Evolutionary conservation across 1,140 invertebrate species (phyloP), one percentile per base, ranked within the genome.

Genomic region (Drosophila rhopaloa): DNA sequence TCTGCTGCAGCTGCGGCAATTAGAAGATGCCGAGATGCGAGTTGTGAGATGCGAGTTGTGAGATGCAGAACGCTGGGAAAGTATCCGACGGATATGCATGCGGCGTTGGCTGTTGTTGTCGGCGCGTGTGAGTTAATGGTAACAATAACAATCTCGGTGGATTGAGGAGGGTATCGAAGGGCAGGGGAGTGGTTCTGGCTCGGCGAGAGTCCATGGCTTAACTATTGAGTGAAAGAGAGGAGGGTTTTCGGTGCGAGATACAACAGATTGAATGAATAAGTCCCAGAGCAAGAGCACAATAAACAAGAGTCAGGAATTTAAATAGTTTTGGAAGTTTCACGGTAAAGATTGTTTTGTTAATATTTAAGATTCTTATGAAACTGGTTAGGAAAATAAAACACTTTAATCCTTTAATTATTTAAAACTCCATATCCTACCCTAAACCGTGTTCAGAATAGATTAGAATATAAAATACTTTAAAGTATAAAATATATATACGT

Each of bases 1-100:
- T 40, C 38, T n/a, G 63, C 76, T 76, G 81, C 84, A 89, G 84
- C 83, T 88, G 83, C 84, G 61, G 62, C 80, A 80, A 89, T 89
- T 88, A 89, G 76, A 77, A 77, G 65, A 68, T 65, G 38, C 40
- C 29, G 48, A 51, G 29, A 38, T 38, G 37, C 37, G 11, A 38
- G 11, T 38, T 38, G 9, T 11, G 37, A 32, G 50, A 80, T 78
- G 63, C 79, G 11, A 38, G 11, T 38, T 38, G 9, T 11, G 37
- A 32, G 50, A 80, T 78, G 63, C 79, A 58, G 44, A n/a, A 56
- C 66, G 57, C 79, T 66, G 66, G 76, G 66, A 84, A 88, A 89
- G 71, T 77, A 89, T 83, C 84, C 77, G 84, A 89, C 65, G 83
- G 84, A 88, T 89, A 71, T 74, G 73, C 44, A 57, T 65, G 68